Evolutionary conservation across 2,113 vertebrate genomes (phyloP).

Genomic region (Lamprologus callipterus): DNA sequence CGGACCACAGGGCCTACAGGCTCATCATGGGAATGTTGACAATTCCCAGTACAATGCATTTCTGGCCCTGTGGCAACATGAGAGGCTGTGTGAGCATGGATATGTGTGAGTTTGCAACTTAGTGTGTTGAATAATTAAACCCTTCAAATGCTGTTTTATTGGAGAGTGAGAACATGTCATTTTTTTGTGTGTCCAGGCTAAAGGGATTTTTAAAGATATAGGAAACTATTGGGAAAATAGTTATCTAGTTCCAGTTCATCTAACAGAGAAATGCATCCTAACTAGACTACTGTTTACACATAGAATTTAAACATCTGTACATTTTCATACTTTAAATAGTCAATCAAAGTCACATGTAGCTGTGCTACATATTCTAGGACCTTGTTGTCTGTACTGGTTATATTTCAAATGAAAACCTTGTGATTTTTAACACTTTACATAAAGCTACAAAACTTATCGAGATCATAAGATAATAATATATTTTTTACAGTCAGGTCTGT

Average conservation of each 20-base stretch:
- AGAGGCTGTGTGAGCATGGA: constrained; percentile 51
- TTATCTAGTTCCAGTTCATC: background rate
- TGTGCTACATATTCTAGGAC: background rate
- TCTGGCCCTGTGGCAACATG: constrained; percentile 55
- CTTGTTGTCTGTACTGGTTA: background rate
- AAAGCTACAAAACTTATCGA: background rate
- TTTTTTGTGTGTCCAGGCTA: background rate
- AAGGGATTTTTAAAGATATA: background rate
- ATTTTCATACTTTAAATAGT: background rate
- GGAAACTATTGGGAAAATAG: background rate
- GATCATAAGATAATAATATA: background rate
- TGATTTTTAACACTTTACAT: background rate
- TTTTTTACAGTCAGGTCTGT: background rate
- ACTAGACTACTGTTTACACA: background rate
- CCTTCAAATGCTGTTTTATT: constrained; percentile 38
- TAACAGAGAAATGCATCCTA: background rate
- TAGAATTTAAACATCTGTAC: background rate
- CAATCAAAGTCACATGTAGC: background rate
- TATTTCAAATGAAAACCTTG: background rate
- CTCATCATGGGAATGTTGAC: constrained; percentile 75
- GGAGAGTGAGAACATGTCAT: background rate
- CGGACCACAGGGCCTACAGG: constrained; percentile 51
- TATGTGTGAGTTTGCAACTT: constrained; percentile 57
- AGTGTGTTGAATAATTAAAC: constrained; percentile 53
- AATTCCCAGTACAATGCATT: constrained; percentile 63